Conservation (phyloP, 2,113 vertebrate species). For the Lonchura striata region DNA sequence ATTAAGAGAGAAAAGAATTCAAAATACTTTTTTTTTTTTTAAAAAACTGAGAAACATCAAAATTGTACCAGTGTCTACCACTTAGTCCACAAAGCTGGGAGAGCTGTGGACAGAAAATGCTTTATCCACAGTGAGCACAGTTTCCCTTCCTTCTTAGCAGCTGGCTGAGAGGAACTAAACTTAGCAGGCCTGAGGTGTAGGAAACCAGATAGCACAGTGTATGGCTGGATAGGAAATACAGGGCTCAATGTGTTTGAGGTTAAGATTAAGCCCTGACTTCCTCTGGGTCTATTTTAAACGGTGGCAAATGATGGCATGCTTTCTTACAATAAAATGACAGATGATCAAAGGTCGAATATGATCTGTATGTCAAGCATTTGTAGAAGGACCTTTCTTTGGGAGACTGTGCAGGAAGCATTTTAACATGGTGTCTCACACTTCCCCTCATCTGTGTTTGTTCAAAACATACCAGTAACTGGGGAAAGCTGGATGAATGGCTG, state of each 20-base stretch:
- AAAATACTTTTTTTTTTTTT: neutral
- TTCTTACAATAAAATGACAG: constrained; percentile 74
- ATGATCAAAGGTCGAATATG: constrained; percentile 74
- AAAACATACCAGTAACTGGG: constrained; percentile 52
- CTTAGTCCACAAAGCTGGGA: neutral
- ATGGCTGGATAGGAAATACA: constrained; percentile 77
- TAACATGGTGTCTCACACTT: constrained; percentile 45
- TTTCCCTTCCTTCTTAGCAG: constrained; percentile 73
- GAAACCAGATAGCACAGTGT: constrained; percentile 78
- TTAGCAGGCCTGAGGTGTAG: constrained; percentile 77
- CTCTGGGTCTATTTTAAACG: constrained; percentile 77
- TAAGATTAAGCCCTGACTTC: constrained; percentile 80
- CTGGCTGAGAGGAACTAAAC: constrained; percentile 76
- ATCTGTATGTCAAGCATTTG: constrained; percentile 68
- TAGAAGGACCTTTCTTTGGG: constrained; percentile 51
- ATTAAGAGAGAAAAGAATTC: neutral
- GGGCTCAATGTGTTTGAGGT: constrained; percentile 80
- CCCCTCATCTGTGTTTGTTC: constrained; percentile 54
- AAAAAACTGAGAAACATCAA: neutral
- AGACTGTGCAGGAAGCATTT: constrained; percentile 48
- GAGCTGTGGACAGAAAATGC: neutral
- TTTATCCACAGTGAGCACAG: constrained; percentile 22
- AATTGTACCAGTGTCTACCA: neutral
- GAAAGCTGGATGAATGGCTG: neutral
- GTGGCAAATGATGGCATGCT: constrained; percentile 74